Base-by-base conservation (phyloP, 2,888 invertebrate genomes). In the Athrips mouffetella region DNA sequence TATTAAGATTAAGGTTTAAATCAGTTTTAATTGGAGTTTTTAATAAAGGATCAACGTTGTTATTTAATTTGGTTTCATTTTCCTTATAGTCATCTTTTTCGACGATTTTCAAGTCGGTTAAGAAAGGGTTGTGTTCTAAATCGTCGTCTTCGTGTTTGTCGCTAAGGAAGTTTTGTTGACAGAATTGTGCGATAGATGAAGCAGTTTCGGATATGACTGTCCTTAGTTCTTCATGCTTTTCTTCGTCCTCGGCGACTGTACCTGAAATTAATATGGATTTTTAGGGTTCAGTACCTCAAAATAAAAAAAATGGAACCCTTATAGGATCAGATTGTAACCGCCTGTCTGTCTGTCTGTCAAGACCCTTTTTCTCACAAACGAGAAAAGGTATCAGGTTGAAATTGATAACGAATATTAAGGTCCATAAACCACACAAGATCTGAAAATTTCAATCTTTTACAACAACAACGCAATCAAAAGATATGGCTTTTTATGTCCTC, bases 181-280 rank as follows among this genome's bases (percentile, higher is more conserved):
- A 70, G 11, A 70, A 76, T 40, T 76, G 62, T 0, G 69, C 67
- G n/a, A 76, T 73, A 18, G 70, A 75, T 1, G 68, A 73, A 0
- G 74, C 78, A 0, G 80, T 76, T 64, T 81, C 73, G 10, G 77
- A 67, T 48, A 78, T 70, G 0, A 67, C 62, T 5, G 74, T 57
- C 29, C 67, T 63, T 2, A 73, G 58, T 41, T 84, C 82, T 8
- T 71, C 73, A 2, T 64, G 51, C 51, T 78, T 83, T 11, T 83
- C 81, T 60, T 88, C 82, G 47, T 79, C 87, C 64, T 89, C 89
- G 16, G 63, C 67, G 0, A 89, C 78, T 0, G 86, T 85, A 0
- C 80, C 77, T 49, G 87, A 55, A 56, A 80, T 84, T 23, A 18
- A 39, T 29, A 11, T 21, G 4, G 4, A 20, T 75, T 80, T 57